Evolutionary conservation across 2,888 invertebrate species (phyloP), one percentile per base, ranked within the genome.

Genomic region (Merodon equestris): DNA sequence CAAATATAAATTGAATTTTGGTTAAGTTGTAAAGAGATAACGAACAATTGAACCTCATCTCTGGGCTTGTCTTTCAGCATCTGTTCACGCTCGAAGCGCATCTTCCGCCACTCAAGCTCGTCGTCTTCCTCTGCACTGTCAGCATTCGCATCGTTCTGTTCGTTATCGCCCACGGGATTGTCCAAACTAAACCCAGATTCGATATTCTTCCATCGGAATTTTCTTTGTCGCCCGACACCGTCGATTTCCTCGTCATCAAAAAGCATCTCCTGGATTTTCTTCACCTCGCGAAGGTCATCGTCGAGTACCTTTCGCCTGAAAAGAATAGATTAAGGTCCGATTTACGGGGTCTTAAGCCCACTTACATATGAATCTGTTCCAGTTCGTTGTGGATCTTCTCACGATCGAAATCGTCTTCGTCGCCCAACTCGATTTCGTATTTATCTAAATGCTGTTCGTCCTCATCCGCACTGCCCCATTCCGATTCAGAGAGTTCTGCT

Each of bases 401-500:
- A 82, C 95, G 93, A 84, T 97, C 94, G 85, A 96, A 93, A 38
- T 93, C 91, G 71, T 97, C 97, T 10, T 92, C 91, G 84, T 98
- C 97, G 0, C 95, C 97, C 68, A 92, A 93, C 87, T 97, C 97
- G 1, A 92, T 90, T 86, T 97, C 97, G 88, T 96, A 91, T 60
- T 91, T 90, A 86, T 97, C 97, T 84, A 94, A 88, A 64, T 92
- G 93, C 38, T 91, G 91, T 88, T 96, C 96, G 87, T 97, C 96
- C 88, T 95, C 97, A 85, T 97, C 97, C 0, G 93, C 96, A 50
- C 96, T 96, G 0, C 93, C 96, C 93, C 94, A 95, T 82, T 97
- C 97, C 1, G 95, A 96, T 85, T 97, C 97, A 0, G 96, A 96
- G 36, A 98, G 88, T 85, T 97, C 97, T 0, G 97, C 97, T 89